These are phyloP conservation scores for Zoanthus gigantus DNA, from an alignment of 92 coral and sea anemone species.

Conservation along the genomic window DNA sequence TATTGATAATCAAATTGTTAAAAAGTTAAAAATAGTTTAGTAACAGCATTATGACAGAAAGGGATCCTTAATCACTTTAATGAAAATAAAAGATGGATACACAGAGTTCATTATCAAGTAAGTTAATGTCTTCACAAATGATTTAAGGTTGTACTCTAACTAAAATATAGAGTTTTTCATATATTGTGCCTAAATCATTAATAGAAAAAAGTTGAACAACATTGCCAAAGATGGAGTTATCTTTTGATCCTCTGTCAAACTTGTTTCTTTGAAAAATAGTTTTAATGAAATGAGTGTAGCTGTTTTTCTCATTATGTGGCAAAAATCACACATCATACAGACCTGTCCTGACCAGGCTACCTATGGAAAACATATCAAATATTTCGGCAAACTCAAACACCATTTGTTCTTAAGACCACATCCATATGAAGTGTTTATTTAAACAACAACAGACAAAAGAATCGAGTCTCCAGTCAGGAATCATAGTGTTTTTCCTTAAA, in stretches of 20 bases:
- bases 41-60: conserved; percentile 1
- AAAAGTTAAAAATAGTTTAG: conserved; percentile 36
- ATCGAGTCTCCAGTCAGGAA: conserved; percentile 9
- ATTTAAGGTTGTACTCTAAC: neutral
- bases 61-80: neutral
- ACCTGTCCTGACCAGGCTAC: neutral
- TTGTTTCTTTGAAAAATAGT: neutral
- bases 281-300: neutral
- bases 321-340: neutral
- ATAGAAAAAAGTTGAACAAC: neutral
- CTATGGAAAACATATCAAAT: neutral
- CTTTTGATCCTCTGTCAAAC: conserved; percentile 17
- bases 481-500: neutral
- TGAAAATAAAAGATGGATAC: conserved; percentile 16
- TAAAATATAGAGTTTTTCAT: neutral
- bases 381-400: neutral
- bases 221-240: neutral
- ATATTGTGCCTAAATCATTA: neutral
- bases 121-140: neutral
- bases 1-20: conserved; percentile 19
- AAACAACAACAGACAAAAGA: conserved; percentile 27
- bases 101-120: neutral
- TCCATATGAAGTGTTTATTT: neutral
- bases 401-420: conserved; percentile 1
- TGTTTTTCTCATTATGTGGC: neutral